A percentile compares a stretch with the other conserved stretches of the same genome.
phyloP scores from a whole-genome alignment of 2,888 invertebrate genomes.

The Lamellibrachia satsuma region DNA sequence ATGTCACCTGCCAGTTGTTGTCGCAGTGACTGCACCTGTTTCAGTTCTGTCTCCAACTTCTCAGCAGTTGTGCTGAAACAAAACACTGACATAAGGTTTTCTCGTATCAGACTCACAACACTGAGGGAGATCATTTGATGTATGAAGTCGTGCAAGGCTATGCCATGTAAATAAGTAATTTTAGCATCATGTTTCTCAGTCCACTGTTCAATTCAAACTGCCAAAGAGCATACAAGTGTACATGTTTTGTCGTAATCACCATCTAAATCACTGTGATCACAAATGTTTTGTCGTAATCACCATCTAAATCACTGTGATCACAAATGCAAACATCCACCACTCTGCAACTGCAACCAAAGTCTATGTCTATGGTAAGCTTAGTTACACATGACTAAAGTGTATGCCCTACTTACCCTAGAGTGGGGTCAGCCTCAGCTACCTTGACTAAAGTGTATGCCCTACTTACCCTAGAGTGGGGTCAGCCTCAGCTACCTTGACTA shows the following conservation, averaged over 20 bases:
- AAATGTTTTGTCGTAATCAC: no score
- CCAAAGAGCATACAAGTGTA: neutral
- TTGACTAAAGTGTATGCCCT: neutral
- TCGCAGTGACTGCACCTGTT: constrained; percentile 38
- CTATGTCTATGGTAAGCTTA: neutral
- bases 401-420: neutral
- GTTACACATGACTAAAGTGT: neutral
- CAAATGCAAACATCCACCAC: neutral
- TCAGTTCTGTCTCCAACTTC: constrained; percentile 31
- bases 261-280: no score
- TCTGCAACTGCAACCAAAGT: neutral
- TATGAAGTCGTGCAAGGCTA: no score
- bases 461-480: neutral
- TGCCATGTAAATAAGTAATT: no score
- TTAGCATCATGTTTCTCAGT: neutral
- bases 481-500: neutral
- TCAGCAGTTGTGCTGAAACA: neutral
- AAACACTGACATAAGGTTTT: neutral
- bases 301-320: no score
- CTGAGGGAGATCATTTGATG: no score
- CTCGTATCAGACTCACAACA: no score
- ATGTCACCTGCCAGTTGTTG: constrained; percentile 48
- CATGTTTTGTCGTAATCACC: no score
- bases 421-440: neutral
- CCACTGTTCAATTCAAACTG: neutral